Evolutionary conservation across 2,888 invertebrate genomes (phyloP).

Genomic region (Diplazon laetatorius): DNA sequence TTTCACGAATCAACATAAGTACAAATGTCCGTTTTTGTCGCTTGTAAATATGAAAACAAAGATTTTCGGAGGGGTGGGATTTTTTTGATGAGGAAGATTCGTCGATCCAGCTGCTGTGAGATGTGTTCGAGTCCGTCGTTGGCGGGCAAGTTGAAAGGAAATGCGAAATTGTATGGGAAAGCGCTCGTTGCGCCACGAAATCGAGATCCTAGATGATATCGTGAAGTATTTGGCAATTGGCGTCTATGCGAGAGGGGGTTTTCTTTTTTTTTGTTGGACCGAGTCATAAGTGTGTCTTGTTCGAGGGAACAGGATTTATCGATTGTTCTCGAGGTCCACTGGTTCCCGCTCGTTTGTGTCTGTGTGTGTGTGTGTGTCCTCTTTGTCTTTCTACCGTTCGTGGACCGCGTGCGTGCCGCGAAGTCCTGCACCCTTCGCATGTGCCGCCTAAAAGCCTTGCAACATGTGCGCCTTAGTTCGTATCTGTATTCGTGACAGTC

Average conservation of each 20-base stretch:
- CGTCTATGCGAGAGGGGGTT: conserved; percentile 9
- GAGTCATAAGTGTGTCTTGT: conserved; percentile 45
- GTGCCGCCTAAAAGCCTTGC: conserved; percentile 63
- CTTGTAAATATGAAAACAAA: background rate
- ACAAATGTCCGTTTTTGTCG: conserved; percentile 5
- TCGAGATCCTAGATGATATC: conserved; percentile 37
- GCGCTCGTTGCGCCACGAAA: conserved; percentile 9
- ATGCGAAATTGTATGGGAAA: conserved; percentile 34
- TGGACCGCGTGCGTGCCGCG: conserved; percentile 59
- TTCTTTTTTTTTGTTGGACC: too few relatives aligned
- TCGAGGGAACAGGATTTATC: conserved; percentile 73
- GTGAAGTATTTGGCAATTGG: conserved; percentile 13
- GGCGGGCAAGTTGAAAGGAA: background rate
- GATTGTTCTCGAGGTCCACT: conserved; percentile 78
- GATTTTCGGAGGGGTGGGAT: background rate
- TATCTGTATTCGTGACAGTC: conserved; percentile 27
- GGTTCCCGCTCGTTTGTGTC: too few relatives aligned
- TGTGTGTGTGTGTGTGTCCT: conserved; percentile 48
- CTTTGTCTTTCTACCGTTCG: conserved; percentile 9
- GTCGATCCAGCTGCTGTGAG: background rate
- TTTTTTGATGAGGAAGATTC: too few relatives aligned
- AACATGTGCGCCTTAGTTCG: conserved; percentile 60
- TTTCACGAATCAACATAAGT: background rate
- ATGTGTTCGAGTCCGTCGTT: background rate
- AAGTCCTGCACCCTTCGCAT: conserved; percentile 62